phyloP scores from a whole-genome alignment of 1,140 invertebrate genomes.

The Drosophila tani region DNA sequence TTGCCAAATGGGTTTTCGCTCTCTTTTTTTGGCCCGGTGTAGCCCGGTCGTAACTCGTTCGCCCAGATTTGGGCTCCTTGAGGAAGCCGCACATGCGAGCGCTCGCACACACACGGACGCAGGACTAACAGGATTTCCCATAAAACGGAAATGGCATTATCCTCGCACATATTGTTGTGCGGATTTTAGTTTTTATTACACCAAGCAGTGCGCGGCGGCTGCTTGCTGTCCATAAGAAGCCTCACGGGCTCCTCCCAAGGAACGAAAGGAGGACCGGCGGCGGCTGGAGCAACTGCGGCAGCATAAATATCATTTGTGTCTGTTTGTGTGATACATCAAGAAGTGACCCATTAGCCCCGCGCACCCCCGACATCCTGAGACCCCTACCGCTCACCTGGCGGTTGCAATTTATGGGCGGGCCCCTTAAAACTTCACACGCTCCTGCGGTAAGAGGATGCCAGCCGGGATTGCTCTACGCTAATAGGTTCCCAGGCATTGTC shows the following conservation, averaged over 20 bases:
- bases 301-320: slow-evolving; percentile 81
- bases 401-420: slow-evolving; percentile 75
- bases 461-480: slow-evolving; percentile 58
- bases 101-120: slow-evolving; percentile 32
- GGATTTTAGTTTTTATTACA: slow-evolving; percentile 84
- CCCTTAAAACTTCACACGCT: slow-evolving; percentile 69
- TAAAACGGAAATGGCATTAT: slow-evolving; percentile 84
- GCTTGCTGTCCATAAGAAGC: slow-evolving; percentile 67
- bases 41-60: slow-evolving; percentile 56
- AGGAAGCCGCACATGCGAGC: slow-evolving; percentile 62
- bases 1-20: slow-evolving; percentile 28
- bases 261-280: background rate
- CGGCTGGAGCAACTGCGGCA: slow-evolving; percentile 24
- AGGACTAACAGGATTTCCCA: slow-evolving; percentile 79
- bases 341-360: slow-evolving; percentile 44
- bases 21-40: slow-evolving; percentile 49
- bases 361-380: background rate
- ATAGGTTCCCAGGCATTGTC: slow-evolving; percentile 64
- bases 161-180: slow-evolving; percentile 83
- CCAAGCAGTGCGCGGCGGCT: slow-evolving; percentile 54
- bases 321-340: slow-evolving; percentile 79
- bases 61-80: slow-evolving; percentile 52
- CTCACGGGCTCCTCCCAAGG: slow-evolving; percentile 32
- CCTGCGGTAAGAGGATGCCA: slow-evolving; percentile 3
- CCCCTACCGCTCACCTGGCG: slow-evolving; percentile 62